phyloP scores from a whole-genome alignment of 1,140 invertebrate species.

The Temnothorax nylanderi region DNA sequence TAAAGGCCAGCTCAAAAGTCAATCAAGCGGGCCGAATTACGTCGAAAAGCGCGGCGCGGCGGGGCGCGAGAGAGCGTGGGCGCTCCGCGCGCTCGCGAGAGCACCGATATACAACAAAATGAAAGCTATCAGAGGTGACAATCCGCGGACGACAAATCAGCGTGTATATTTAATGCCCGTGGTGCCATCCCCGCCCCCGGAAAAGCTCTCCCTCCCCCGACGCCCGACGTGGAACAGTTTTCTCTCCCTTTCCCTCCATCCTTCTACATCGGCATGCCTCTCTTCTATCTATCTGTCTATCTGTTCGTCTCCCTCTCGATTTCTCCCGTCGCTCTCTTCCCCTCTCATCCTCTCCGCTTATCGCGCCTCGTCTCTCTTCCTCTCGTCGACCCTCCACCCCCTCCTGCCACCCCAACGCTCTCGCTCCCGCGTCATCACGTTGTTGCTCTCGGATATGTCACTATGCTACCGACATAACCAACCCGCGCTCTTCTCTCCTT shows the following conservation, averaged over 20 bases:
- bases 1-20: conserved; percentile 77
- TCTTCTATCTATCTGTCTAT: conserved; percentile 40
- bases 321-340: conserved; percentile 53
- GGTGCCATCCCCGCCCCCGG: conserved; percentile 69
- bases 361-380: conserved; percentile 54
- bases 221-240: conserved; percentile 71
- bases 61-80: conserved; percentile 44
- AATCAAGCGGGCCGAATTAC: conserved; percentile 77
- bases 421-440: conserved; percentile 71
- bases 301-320: conserved; percentile 24
- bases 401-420: conserved; percentile 58
- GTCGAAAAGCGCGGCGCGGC: conserved; percentile 72
- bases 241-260: conserved; percentile 53
- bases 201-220: conserved; percentile 56
- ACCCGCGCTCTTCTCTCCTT: conserved; percentile 33
- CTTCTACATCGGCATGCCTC: background rate
- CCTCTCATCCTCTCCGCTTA: background rate
- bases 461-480: conserved; percentile 69
- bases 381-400: conserved; percentile 44
- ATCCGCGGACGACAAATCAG: conserved; percentile 83
- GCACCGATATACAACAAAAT: conserved; percentile 79
- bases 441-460: conserved; percentile 76
- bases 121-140: conserved; percentile 82
- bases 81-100: conserved; percentile 29
- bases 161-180: conserved; percentile 82